phyloP scores from a whole-genome alignment of 2,113 vertebrate genomes.

The Neolamprologus kungweensis region DNA sequence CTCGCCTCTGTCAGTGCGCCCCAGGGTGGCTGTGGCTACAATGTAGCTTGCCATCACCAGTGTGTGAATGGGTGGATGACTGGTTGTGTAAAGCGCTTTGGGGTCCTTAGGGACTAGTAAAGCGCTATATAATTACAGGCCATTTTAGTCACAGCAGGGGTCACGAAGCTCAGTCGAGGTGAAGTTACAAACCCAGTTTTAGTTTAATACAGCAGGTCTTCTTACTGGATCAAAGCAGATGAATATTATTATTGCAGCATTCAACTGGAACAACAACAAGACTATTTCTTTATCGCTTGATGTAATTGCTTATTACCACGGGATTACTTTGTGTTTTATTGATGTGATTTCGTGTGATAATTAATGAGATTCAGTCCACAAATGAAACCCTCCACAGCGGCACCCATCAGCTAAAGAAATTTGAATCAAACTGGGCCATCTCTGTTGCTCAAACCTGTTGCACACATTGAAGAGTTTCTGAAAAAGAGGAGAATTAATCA shows the following conservation, averaged over 20 bases:
- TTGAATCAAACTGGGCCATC: slow-evolving; percentile 40
- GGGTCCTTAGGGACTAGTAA: background rate
- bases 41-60: background rate
- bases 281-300: slow-evolving; percentile 4
- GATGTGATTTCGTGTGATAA: slow-evolving; percentile 31
- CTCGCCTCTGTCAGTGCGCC: background rate
- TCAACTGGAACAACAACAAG: background rate
- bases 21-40: background rate
- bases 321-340: slow-evolving; percentile 36
- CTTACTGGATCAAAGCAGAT: background rate
- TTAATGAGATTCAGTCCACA: slow-evolving; percentile 29
- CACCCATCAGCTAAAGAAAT: slow-evolving; percentile 28
- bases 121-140: fast-evolving
- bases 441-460: background rate
- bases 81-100: fast-evolving
- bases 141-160: background rate
- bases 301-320: slow-evolving; percentile 41
- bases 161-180: background rate
- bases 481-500: slow-evolving; percentile 41
- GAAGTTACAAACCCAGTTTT: background rate
- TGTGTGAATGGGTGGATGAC: background rate
- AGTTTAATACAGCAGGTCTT: background rate
- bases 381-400: slow-evolving; percentile 4
- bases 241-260: background rate
- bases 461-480: slow-evolving; percentile 39